These are phyloP conservation scores for Zaprionus ghesquierei DNA, from an alignment of 1,140 invertebrate species.

Conservation along the genomic window DNA sequence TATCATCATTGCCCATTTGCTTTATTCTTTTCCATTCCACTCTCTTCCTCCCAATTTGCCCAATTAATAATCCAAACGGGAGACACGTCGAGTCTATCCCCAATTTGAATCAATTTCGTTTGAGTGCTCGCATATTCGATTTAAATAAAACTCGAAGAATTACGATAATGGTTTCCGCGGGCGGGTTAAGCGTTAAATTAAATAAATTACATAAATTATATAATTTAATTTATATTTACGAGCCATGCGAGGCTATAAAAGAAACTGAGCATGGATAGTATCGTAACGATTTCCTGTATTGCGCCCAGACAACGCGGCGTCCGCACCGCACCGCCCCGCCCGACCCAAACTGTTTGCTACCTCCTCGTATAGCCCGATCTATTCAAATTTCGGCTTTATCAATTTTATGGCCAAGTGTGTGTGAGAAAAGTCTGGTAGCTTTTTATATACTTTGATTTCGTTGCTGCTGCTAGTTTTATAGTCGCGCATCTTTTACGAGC, in stretches of 20 bases:
- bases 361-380: slow-evolving; percentile 24
- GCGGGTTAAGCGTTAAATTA: slow-evolving; percentile 63
- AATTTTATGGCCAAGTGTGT: slow-evolving; percentile 72
- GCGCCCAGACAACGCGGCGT: slow-evolving; percentile 60
- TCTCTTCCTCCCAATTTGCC: not conserved
- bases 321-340: slow-evolving; percentile 9
- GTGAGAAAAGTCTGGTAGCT: slow-evolving; percentile 51
- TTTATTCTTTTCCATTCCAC: not conserved
- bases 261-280: slow-evolving; percentile 48
- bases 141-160: slow-evolving; percentile 69
- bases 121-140: slow-evolving; percentile 45
- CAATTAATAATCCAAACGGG: not conserved
- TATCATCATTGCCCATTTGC: not conserved
- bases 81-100: not conserved
- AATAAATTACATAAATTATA: slow-evolving; percentile 76
- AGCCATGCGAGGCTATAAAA: slow-evolving; percentile 55
- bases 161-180: slow-evolving; percentile 74
- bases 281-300: slow-evolving; percentile 68
- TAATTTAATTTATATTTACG: slow-evolving; percentile 79
- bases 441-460: slow-evolving; percentile 77
- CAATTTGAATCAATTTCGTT: slow-evolving; percentile 28
- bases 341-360: not conserved
- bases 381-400: slow-evolving; percentile 76
- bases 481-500: slow-evolving; percentile 65
- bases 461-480: slow-evolving; percentile 69